Base-by-base conservation (phyloP, 2,113 vertebrate species). In the Siniperca chuatsi region DNA sequence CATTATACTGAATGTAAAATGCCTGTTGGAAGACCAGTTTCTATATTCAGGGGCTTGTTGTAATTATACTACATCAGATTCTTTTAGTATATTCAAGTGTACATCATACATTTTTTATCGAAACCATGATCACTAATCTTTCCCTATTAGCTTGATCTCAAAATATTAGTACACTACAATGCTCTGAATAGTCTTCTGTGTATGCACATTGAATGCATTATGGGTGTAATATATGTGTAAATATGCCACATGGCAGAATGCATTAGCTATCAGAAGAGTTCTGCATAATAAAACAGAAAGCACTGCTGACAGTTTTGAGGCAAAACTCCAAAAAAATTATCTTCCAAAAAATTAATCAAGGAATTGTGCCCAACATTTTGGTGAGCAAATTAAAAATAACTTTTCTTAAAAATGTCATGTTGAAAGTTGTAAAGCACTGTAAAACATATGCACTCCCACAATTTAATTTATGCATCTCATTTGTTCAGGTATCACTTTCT, bases 201-300 rank as follows among this genome's bases (percentile, higher is more conserved):
- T 29, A 12, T 70, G 20, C 52, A 54, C 50, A 60, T 20, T 60
- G 29, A 54, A 68, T 72, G 58, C 54, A 50, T 76, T 67, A 60
- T 60, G 35, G 58, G 75, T 79, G 29, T 29, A 29, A 29, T 29
- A 29, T 54, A 78, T 50, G n/a, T 60, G 74, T 73, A 65, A 69
- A 70, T 68, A 48, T 78, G 29, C 54, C 60, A 64, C 62, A n/a
- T 79, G 66, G 50, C 68, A 70, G 65, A 83, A 70, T 46, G 42
- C 40, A 75, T 83, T 79, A 79, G 71, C 46, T 37, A 66, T 54
- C 62, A 72, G 13, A 2, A 46, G 52, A 75, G 58, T 23, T 29
- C 18, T 76, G 73, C 50, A 61, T 74, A 65, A 64, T 40, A 33
- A 23, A 76, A 58, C 52, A 33, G 23, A 52, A 70, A 71, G 65